Evolutionary conservation across 2,888 invertebrate genomes (phyloP).

Genomic region (Bellardia pandia): DNA sequence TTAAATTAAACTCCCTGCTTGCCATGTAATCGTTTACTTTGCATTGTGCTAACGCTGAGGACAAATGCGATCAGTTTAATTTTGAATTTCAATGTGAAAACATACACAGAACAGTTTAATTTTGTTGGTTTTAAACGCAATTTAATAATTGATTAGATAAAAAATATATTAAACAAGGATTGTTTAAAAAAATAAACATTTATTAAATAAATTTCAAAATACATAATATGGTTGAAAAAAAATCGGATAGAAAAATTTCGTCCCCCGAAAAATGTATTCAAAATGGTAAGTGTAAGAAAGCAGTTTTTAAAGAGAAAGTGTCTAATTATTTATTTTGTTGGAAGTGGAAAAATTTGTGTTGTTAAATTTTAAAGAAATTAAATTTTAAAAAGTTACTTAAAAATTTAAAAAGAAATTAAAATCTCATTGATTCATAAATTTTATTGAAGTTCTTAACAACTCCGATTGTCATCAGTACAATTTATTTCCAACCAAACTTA

Average conservation of each 20-base stretch:
- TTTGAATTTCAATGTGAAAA: conserved; percentile 49
- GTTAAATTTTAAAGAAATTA: too few relatives aligned
- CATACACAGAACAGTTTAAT: neutral
- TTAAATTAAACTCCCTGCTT: neutral
- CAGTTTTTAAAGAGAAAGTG: neutral
- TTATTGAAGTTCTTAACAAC: too few relatives aligned
- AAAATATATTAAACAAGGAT: neutral
- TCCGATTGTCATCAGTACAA: too few relatives aligned
- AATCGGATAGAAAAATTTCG: conserved; percentile 47
- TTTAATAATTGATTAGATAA: neutral
- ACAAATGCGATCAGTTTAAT: conserved; percentile 55
- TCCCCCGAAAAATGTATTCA: conserved; percentile 16
- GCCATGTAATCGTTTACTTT: conserved; percentile 20
- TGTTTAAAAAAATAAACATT: neutral
- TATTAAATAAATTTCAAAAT: neutral
- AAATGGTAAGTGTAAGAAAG: conserved; percentile 63
- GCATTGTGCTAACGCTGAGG: conserved; percentile 21
- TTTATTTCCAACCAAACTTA: too few relatives aligned
- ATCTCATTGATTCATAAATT: too few relatives aligned
- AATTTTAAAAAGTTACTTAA: too few relatives aligned
- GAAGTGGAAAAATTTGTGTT: too few relatives aligned
- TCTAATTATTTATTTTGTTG: too few relatives aligned
- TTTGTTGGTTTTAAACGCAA: conserved; percentile 8
- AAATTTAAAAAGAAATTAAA: too few relatives aligned
- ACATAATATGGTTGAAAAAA: conserved; percentile 72